phyloP scores from a whole-genome alignment of 2,797 vertebrate species.

The Mormyrus hasselquistii region DNA sequence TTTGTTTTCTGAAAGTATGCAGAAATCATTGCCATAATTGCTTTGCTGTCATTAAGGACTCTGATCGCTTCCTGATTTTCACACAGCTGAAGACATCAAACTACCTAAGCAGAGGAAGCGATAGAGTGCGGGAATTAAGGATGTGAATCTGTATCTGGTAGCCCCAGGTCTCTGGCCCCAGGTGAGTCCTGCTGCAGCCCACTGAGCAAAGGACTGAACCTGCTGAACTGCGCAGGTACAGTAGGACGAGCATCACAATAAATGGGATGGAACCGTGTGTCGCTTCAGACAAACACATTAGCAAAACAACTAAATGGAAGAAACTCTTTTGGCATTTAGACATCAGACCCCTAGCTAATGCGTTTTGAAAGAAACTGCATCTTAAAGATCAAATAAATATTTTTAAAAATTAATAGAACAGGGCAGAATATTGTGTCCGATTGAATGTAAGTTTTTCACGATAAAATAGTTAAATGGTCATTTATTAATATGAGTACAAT shows the following conservation, averaged over 20 bases:
- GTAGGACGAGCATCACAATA: not conserved
- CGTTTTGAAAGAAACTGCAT: not conserved
- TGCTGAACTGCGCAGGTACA: not conserved
- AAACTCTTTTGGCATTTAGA: not conserved
- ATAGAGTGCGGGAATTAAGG: not conserved
- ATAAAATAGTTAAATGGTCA: not conserved
- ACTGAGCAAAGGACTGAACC: not conserved
- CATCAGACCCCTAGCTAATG: not conserved
- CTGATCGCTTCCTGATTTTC: not conserved
- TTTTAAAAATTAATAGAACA: not conserved
- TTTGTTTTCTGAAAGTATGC: not conserved
- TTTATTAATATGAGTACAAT: not conserved
- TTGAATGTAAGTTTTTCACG: not conserved
- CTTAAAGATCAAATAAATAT: not conserved
- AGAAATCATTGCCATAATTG: not conserved
- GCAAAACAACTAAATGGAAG: not conserved
- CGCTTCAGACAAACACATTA: not conserved
- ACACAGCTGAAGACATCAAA: not conserved
- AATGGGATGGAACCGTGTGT: not conserved
- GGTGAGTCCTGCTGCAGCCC: not conserved
- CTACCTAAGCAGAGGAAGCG: not conserved
- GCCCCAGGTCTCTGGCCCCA: not conserved
- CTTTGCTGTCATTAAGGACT: not conserved
- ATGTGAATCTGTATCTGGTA: not conserved
- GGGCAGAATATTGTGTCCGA: not conserved